Percentiles rank a stretch among this genome's conserved stretches.
phyloP scores from a whole-genome alignment of 2,113 vertebrate species.

The Siphamia tubifer region DNA sequence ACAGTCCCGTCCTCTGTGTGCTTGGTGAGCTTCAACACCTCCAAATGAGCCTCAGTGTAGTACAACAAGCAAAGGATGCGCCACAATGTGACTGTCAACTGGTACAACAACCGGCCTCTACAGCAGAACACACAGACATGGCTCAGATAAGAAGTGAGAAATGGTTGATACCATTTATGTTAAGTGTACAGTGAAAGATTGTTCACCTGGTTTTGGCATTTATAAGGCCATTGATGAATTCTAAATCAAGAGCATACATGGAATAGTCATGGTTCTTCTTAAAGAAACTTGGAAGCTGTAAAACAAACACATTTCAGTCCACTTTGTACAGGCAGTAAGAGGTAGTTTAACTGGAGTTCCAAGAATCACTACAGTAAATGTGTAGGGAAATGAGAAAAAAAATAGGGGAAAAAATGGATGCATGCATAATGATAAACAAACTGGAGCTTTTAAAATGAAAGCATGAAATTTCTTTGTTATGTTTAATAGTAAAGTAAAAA shows the following conservation, averaged over 20 bases:
- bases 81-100: slow-evolving; percentile 78
- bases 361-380: too few species aligned
- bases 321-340: too few species aligned
- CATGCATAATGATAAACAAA: too few species aligned
- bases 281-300: slow-evolving; percentile 87
- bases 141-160: not conserved
- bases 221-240: slow-evolving; percentile 86
- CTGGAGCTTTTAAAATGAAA: too few species aligned
- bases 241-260: slow-evolving; percentile 85
- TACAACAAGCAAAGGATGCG: slow-evolving; percentile 82
- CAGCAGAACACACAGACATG: not conserved
- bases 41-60: slow-evolving; percentile 81
- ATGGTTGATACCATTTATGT: too few species aligned
- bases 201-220: slow-evolving; percentile 83
- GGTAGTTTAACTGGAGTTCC: too few species aligned
- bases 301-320: slow-evolving; percentile 33
- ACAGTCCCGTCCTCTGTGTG: slow-evolving; percentile 86
- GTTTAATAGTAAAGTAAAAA: too few species aligned
- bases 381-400: too few species aligned
- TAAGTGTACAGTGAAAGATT: too few species aligned
- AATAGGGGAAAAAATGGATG: too few species aligned
- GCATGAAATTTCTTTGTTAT: too few species aligned
- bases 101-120: slow-evolving; percentile 80
- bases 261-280: slow-evolving; percentile 81
- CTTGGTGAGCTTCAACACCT: slow-evolving; percentile 88